A percentile compares a stretch with the other conserved stretches of the same genome.
Conservation (phyloP, 2,113 vertebrate species). For the Cottus gobio region DNA sequence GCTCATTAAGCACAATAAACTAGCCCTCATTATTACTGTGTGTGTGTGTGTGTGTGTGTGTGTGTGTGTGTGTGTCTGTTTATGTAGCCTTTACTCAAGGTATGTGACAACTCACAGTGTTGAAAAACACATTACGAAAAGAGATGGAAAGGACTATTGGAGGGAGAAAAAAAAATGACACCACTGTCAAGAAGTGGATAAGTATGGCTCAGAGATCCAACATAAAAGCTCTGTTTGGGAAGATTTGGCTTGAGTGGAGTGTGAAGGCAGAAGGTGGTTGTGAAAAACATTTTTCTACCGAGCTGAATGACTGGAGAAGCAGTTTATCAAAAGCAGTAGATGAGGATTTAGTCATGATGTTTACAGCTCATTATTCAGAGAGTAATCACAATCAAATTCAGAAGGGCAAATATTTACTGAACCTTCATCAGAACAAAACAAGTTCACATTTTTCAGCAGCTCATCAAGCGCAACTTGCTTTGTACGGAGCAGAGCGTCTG, state of each 20-base stretch:
- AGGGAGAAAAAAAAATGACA: constrained; percentile 3
- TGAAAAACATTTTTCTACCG: constrained; percentile 5
- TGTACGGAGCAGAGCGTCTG: neutral
- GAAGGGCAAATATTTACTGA: constrained; percentile 5
- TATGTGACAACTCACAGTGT: constrained; percentile 11
- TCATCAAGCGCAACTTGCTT: neutral
- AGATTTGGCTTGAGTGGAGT: constrained; percentile 19
- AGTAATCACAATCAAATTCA: neutral
- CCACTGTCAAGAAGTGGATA: neutral
- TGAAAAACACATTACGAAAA: neutral
- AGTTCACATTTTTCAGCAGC: neutral
- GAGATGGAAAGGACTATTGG: neutral
- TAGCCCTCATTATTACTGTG: constrained; percentile 25
- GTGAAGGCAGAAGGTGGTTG: constrained; percentile 14
- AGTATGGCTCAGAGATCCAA: constrained; percentile 8
- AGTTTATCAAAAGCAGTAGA: constrained; percentile 11
- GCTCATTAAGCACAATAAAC: constrained; percentile 59
- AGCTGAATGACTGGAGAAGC: neutral
- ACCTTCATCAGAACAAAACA: constrained; percentile 10
- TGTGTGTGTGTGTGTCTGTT: neutral
- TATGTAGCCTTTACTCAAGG: constrained; percentile 27
- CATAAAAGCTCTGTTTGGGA: constrained; percentile 8
- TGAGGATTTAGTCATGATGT: neutral
- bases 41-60: constrained; percentile 17
- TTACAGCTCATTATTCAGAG: neutral